A percentile compares a stretch with the other conserved stretches of the same genome.
Conservation (phyloP, 2,113 vertebrate species). For the Neopipo cinnamomea region DNA sequence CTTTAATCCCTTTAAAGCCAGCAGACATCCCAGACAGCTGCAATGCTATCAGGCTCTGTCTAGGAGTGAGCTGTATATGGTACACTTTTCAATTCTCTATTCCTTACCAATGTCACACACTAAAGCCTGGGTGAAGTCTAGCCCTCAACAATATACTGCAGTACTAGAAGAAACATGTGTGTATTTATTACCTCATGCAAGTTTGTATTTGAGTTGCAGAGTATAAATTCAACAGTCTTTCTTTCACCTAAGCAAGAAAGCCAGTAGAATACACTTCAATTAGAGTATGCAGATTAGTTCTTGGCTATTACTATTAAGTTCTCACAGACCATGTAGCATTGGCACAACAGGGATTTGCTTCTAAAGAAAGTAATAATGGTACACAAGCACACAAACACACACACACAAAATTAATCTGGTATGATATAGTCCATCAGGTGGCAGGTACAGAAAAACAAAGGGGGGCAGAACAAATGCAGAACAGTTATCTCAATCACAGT, state of each 20-base stretch:
- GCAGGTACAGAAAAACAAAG: background rate
- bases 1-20: background rate
- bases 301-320: background rate
- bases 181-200: background rate
- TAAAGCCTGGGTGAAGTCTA: background rate
- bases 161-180: background rate
- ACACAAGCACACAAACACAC: background rate
- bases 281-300: constrained; percentile 21
- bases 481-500: background rate
- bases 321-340: background rate
- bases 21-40: background rate
- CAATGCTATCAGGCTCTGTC: background rate
- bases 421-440: background rate
- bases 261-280: background rate
- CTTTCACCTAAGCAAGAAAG: background rate
- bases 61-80: background rate
- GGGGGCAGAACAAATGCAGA: background rate
- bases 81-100: background rate
- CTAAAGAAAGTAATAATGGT: background rate
- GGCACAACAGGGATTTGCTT: background rate
- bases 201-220: background rate
- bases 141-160: background rate
- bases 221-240: background rate
- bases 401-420: background rate
- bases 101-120: background rate